Evolutionary conservation across 2,113 vertebrate genomes (phyloP), one percentile per base, ranked within the genome.

Genomic region (Pelvicachromis taeniatus): DNA sequence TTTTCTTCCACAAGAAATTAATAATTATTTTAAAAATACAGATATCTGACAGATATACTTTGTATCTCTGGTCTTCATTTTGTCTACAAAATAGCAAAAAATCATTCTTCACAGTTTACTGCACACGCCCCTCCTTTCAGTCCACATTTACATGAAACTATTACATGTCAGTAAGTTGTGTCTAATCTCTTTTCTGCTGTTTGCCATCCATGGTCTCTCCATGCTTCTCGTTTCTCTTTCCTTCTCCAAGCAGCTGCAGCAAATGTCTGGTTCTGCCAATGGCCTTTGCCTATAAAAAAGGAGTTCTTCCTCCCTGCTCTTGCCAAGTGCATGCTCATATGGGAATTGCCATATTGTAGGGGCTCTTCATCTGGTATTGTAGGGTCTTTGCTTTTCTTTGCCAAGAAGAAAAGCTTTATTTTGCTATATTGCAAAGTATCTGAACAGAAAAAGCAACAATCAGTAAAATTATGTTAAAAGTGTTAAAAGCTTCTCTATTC

Each of bases 311-410:
- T 42, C n/a, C 63, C n/a, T 23, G 7, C 63, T 42, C 4, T 42
- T 2, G 0, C 63, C 63, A 68, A 68, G 38, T 45, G 38, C 6
- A 23, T 16, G 63, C 12, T 68, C n/a, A 68, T 68, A 63, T 6
- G 63, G 38, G 38, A 16, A 16, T 13, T 45, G 13, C 21, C n/a
- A 68, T 23, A 68, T 10, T 45, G 63, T 26, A 0, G 0, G 0
- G 38, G 38, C 33, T 68, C 38, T 68, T 42, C 38, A 16, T 45
- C n/a, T 16, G 42, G 16, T 70, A 40, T 26, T 45, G 38, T 23
- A 45, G 13, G 33, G 63, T 42, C 38, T 45, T 70, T 70, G 38
- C 11, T 63, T 9, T 63, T 63, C 33, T 38, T 63, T 31, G 19
- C 59, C n/a, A 63, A 31, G 29, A 31, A 63, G 1, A 63, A 63